phyloP scores from a whole-genome alignment of 1,140 invertebrate species.

The Drosophila guanche region DNA sequence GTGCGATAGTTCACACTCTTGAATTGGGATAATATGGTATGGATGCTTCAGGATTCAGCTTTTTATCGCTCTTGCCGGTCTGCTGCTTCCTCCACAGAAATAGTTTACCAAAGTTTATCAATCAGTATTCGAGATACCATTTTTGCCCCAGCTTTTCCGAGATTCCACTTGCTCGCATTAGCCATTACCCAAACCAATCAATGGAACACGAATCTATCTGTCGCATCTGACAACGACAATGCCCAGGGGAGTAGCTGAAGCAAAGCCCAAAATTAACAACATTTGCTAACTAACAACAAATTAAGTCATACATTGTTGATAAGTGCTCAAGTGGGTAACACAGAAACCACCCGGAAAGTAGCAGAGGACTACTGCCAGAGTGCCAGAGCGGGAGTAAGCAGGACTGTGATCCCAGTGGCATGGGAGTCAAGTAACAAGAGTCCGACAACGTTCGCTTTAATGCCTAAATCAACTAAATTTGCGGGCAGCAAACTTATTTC shows the following conservation, averaged over 20 bases:
- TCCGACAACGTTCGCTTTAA: conserved; percentile 64
- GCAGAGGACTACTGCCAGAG: conserved; percentile 12
- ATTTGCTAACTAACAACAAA: conserved; percentile 80
- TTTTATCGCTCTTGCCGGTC: too few species aligned
- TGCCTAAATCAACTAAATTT: conserved; percentile 82
- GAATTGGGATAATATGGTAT: too few species aligned
- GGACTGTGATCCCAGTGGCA: background rate
- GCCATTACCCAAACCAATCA: conserved; percentile 18
- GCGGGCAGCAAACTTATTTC: conserved; percentile 80
- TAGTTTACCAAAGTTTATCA: too few species aligned
- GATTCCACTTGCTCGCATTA: background rate
- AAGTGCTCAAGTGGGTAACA: conserved; percentile 63
- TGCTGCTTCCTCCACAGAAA: too few species aligned
- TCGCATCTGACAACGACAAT: conserved; percentile 1
- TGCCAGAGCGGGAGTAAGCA: background rate
- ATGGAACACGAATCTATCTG: conserved; percentile 8
- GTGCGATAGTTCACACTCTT: too few species aligned
- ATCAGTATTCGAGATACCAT: too few species aligned
- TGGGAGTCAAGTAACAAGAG: conserved; percentile 3
- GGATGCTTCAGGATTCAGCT: too few species aligned
- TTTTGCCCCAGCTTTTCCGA: background rate
- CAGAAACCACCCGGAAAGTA: conserved; percentile 14
- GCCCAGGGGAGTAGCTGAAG: too few species aligned
- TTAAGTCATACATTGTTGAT: conserved; percentile 81
- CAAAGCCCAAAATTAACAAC: conserved; percentile 68